Evolutionary conservation across 2,888 invertebrate species (phyloP).

Genomic region (Pandemis cinnamomeana): DNA sequence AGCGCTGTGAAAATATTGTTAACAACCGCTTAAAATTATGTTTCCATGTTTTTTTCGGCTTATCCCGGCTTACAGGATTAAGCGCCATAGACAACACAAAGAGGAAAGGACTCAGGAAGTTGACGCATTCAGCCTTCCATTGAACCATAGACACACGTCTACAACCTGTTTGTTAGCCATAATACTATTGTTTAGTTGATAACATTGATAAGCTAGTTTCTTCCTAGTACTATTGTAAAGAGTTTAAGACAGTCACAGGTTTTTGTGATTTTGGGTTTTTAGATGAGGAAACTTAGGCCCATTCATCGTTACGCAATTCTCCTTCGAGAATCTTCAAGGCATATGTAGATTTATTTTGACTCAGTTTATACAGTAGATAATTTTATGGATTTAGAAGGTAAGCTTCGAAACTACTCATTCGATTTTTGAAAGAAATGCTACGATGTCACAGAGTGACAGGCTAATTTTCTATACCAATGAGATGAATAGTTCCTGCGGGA

Average conservation of each 20-base stretch:
- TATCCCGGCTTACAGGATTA: slow-evolving; percentile 59
- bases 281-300: neutral
- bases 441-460: no score
- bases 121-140: slow-evolving; percentile 69
- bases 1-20: slow-evolving; percentile 31
- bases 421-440: no score
- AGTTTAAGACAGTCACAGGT: neutral
- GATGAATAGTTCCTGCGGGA: no score
- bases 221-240: slow-evolving; percentile 7
- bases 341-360: no score
- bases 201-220: slow-evolving; percentile 55
- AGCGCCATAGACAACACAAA: slow-evolving; percentile 54
- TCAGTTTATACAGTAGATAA: no score
- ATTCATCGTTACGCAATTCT: slow-evolving; percentile 21
- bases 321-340: slow-evolving; percentile 1
- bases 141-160: slow-evolving; percentile 37
- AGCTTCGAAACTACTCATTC: no score
- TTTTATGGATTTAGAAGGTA: no score
- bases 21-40: slow-evolving; percentile 49
- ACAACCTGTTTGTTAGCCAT: slow-evolving; percentile 60
- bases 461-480: no score
- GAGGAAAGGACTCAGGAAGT: slow-evolving; percentile 69
- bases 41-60: slow-evolving; percentile 59
- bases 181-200: slow-evolving; percentile 66
- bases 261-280: slow-evolving; percentile 4